A percentile compares a stretch with the other conserved stretches of the same genome.
Evolutionary conservation across 2,797 vertebrate species (phyloP).

Genomic region (Epinephelus coioides): DNA sequence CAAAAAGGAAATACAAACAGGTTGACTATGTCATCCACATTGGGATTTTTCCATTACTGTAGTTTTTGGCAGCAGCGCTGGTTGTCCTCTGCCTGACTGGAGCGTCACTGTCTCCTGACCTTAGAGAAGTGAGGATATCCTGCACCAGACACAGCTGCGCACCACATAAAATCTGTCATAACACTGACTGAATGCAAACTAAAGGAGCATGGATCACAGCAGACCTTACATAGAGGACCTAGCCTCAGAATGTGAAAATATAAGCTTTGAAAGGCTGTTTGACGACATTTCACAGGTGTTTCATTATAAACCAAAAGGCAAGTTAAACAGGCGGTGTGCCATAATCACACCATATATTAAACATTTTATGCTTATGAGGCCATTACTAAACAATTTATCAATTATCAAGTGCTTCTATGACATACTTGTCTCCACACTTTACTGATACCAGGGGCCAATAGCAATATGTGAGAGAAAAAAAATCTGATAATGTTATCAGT

Average conservation of each 20-base stretch:
- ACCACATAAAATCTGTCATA: constrained; percentile 6
- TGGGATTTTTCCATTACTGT: constrained; percentile 21
- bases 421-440: background rate
- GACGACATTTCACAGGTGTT: background rate
- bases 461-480: background rate
- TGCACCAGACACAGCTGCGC: constrained; percentile 52
- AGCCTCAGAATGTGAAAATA: background rate
- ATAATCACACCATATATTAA: background rate
- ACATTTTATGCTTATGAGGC: background rate
- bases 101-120: constrained; percentile 43
- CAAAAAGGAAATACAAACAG: constrained; percentile 2
- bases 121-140: constrained; percentile 63
- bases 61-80: constrained; percentile 24
- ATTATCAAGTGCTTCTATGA: background rate
- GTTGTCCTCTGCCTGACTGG: background rate
- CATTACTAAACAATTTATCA: background rate
- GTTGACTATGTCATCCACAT: background rate
- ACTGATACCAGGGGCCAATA: no score
- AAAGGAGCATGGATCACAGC: constrained; percentile 1
- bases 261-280: background rate
- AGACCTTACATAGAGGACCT: background rate
- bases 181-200: background rate
- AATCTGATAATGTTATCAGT: background rate
- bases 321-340: background rate
- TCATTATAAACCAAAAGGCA: background rate